Evolutionary conservation across 37 sponge, comb jelly and placozoan species (phyloP).

Genomic region (Axinella damicornis): DNA sequence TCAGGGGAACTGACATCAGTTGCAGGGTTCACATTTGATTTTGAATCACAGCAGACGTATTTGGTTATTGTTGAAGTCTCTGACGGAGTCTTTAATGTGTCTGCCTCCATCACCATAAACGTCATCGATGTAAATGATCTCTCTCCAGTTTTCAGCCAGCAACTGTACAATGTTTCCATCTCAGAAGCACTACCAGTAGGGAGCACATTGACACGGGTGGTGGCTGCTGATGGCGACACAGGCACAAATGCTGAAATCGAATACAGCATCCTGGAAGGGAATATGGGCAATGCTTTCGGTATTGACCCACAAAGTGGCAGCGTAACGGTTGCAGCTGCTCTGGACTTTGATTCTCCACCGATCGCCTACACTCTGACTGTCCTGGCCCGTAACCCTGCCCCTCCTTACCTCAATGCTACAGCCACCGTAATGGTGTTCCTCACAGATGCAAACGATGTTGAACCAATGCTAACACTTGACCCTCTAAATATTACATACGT

Average conservation of each 20-base stretch:
- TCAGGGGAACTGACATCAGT: background rate
- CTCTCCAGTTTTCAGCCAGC: constrained; percentile 57
- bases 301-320: constrained; percentile 23
- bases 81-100: constrained; percentile 26
- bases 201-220: constrained; percentile 8
- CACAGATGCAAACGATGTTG: constrained; percentile 70
- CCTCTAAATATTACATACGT: background rate
- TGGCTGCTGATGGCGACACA: constrained; percentile 53
- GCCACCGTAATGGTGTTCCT: constrained; percentile 45
- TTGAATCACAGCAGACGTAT: constrained; percentile 35
- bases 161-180: background rate
- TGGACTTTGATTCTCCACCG: constrained; percentile 69
- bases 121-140: constrained; percentile 63
- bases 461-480: constrained; percentile 44
- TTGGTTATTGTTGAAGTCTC: constrained; percentile 40
- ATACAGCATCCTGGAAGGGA: constrained; percentile 9
- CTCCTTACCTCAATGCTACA: constrained; percentile 39
- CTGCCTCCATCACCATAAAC: constrained; percentile 28
- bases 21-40: constrained; percentile 7
- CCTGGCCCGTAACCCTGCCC: constrained; percentile 41
- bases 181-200: constrained; percentile 38
- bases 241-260: constrained; percentile 39
- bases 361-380: constrained; percentile 31
- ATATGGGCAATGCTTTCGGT: background rate
- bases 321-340: constrained; percentile 13